Evolutionary conservation across 2,113 vertebrate species (phyloP).

Genomic region (Carassius auratus): DNA sequence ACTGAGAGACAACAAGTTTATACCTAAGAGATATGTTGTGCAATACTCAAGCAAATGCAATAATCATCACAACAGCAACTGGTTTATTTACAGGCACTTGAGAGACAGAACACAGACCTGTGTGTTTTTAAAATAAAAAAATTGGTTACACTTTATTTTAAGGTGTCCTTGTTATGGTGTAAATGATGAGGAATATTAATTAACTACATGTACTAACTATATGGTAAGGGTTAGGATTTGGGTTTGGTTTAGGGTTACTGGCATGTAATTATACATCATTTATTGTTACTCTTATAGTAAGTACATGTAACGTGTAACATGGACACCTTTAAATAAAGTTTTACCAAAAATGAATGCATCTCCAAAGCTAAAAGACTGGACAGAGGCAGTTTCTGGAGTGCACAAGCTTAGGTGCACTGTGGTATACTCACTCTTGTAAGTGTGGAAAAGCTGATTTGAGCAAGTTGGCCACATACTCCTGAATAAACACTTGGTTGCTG

Average conservation of each 20-base stretch:
- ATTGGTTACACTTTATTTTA: no score
- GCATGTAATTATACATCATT: no score
- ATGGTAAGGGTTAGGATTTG: no score
- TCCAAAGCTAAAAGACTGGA: neutral
- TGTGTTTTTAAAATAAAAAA: neutral
- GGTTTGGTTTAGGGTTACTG: no score
- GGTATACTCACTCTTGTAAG: slow-evolving; percentile 90
- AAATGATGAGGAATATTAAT: no score
- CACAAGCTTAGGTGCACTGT: neutral
- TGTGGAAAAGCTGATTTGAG: slow-evolving; percentile 98
- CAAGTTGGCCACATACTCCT: slow-evolving; percentile 98
- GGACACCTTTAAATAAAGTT: no score
- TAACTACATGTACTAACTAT: no score
- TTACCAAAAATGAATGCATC: no score
- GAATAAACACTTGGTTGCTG: slow-evolving; percentile 96
- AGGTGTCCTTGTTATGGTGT: no score
- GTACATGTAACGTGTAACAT: no score
- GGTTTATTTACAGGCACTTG: neutral
- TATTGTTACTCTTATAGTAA: no score
- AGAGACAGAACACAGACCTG: neutral
- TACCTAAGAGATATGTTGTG: neutral
- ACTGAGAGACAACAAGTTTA: neutral
- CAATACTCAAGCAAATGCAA: neutral
- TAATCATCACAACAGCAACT: neutral
- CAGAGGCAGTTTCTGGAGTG: neutral